A percentile compares a stretch with the other conserved stretches of the same genome.
Evolutionary conservation across 1,140 invertebrate species (phyloP).

Genomic region (Campoletis sonorensis): DNA sequence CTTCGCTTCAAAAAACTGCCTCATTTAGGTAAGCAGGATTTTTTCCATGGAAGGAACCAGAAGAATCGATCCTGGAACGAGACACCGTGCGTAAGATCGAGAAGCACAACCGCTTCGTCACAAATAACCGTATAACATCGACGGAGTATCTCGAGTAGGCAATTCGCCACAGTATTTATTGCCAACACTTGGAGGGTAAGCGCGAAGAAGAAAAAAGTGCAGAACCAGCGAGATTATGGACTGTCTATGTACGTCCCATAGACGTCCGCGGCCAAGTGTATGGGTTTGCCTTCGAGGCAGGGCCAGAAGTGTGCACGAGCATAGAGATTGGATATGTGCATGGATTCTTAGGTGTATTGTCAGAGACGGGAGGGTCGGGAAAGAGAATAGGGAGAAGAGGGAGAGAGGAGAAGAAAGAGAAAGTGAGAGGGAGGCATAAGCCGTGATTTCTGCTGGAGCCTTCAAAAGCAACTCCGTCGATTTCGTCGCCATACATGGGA

Average conservation of each 20-base stretch:
- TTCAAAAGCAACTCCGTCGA: conserved; percentile 1
- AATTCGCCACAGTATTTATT: conserved; percentile 59
- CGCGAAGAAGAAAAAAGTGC: conserved; percentile 54
- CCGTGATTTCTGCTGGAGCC: conserved; percentile 27
- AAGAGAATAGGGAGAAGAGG: conserved; percentile 26
- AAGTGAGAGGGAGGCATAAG: conserved; percentile 13
- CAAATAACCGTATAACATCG: conserved; percentile 24
- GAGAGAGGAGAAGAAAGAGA: conserved; percentile 1
- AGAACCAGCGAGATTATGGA: conserved; percentile 52
- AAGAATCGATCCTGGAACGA: neutral
- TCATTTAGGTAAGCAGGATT: too few relatives aligned
- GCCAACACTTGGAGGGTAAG: conserved; percentile 54
- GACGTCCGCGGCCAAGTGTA: neutral
- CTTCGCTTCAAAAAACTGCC: too few relatives aligned
- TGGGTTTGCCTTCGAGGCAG: neutral
- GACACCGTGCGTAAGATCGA: conserved; percentile 10
- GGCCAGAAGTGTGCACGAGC: neutral
- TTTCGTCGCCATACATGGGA: neutral
- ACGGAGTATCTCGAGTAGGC: conserved; percentile 37
- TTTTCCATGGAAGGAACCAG: too few relatives aligned
- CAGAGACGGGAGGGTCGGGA: neutral
- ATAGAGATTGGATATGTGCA: neutral
- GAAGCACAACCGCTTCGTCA: conserved; percentile 16
- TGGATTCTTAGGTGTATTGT: conserved; percentile 41
- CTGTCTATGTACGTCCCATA: conserved; percentile 28